These are phyloP conservation scores for Pelmatolapia mariae DNA, from an alignment of 2,113 vertebrate species.

Conservation along the genomic window DNA sequence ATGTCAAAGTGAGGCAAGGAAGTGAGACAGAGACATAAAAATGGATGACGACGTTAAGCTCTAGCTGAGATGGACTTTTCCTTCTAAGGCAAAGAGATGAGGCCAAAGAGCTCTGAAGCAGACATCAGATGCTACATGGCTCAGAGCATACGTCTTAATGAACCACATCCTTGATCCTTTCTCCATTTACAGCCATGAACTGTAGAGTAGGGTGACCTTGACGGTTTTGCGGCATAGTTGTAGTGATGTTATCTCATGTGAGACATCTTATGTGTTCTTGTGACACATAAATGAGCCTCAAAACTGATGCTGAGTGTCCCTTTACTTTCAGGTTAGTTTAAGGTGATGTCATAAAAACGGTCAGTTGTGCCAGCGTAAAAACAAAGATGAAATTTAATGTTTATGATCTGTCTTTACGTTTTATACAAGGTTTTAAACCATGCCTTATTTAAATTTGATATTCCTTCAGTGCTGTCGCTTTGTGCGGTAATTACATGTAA, in stretches of 20 bases:
- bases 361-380: background rate
- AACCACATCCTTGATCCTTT: background rate
- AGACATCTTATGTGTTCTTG: background rate
- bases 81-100: conserved; percentile 46
- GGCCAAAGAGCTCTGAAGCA: background rate
- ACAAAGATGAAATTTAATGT: background rate
- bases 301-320: background rate
- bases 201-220: background rate
- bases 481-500: background rate
- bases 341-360: background rate
- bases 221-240: background rate
- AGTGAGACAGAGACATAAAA: background rate
- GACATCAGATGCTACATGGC: background rate
- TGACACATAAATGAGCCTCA: background rate
- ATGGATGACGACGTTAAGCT: background rate
- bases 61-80: background rate
- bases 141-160: conserved; percentile 17
- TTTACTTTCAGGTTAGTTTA: background rate
- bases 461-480: background rate
- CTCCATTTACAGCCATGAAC: conserved; percentile 43
- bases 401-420: background rate
- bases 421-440: background rate
- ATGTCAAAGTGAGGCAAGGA: background rate
- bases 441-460: background rate
- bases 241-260: background rate